A percentile compares a stretch with the other conserved stretches of the same genome.
These are phyloP conservation scores for Polietes domitor DNA, from an alignment of 2,888 invertebrate genomes.

Conservation along the genomic window DNA sequence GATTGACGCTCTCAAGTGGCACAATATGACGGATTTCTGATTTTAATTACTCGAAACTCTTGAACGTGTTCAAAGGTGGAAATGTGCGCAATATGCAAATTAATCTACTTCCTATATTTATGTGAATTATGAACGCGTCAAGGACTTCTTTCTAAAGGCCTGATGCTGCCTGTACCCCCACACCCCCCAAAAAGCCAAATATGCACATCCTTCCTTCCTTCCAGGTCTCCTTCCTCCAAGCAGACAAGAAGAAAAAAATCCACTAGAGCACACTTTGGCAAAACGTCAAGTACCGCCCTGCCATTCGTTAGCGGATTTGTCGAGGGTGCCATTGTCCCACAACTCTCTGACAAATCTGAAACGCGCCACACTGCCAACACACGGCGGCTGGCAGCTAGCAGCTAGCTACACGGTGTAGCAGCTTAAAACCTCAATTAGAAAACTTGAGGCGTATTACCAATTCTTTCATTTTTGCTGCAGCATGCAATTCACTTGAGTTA, in stretches of 20 bases:
- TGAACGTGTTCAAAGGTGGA: constrained; percentile 68
- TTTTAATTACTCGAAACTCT: constrained; percentile 69
- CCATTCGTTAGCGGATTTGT: constrained; percentile 64
- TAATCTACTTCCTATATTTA: constrained; percentile 77
- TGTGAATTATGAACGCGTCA: constrained; percentile 78
- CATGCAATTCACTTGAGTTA: constrained; percentile 62
- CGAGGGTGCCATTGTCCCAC: constrained; percentile 62
- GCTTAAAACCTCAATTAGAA: constrained; percentile 69
- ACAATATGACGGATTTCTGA: constrained; percentile 68
- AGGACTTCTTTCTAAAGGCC: constrained; percentile 69
- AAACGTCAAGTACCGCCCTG: constrained; percentile 21
- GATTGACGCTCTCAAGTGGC: constrained; percentile 64
- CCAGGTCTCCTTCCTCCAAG: neutral
- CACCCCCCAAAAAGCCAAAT: neutral
- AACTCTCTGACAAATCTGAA: constrained; percentile 56
- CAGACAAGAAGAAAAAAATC: neutral
- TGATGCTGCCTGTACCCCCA: constrained; percentile 56
- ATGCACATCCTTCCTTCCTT: constrained; percentile 3
- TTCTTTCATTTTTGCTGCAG: constrained; percentile 68
- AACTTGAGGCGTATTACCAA: constrained; percentile 64
- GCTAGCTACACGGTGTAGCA: constrained; percentile 22
- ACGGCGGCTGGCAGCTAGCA: neutral
- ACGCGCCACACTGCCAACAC: constrained; percentile 20
- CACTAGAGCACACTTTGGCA: constrained; percentile 29
- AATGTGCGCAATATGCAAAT: constrained; percentile 73